These are phyloP conservation scores for Aphelocoma coerulescens DNA, from an alignment of 2,113 vertebrate genomes.

Conservation along the genomic window DNA sequence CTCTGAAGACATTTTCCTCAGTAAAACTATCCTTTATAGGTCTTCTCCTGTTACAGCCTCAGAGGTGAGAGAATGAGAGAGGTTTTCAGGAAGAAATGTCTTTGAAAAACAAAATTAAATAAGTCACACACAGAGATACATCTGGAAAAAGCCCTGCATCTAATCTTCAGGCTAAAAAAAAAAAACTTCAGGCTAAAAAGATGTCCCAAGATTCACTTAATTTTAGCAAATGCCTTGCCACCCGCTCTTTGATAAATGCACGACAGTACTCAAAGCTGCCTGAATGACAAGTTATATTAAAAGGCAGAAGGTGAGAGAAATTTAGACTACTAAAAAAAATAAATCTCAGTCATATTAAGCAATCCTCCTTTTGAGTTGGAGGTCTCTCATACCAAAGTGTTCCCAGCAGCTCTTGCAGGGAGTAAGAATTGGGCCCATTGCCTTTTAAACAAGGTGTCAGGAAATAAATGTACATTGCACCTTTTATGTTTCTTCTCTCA, in stretches of 20 bases:
- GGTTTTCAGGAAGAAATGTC: background rate
- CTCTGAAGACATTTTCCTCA: background rate
- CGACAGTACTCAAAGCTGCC: background rate
- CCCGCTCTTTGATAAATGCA: background rate
- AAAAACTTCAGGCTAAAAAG: background rate
- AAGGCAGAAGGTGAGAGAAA: background rate
- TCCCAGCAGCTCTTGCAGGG: background rate
- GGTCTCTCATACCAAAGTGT: background rate
- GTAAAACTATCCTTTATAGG: background rate
- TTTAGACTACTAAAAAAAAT: background rate
- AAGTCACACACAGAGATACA: background rate
- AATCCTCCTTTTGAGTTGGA: background rate
- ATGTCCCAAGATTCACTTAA: background rate
- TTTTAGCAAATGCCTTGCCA: background rate
- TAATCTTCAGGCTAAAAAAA: background rate
- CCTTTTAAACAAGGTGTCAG: background rate
- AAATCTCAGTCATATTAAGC: background rate
- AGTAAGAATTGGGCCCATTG: background rate
- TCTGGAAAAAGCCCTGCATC: background rate
- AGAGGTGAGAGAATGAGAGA: background rate
- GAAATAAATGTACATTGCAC: background rate
- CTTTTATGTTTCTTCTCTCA: slow-evolving; percentile 8
- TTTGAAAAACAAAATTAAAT: background rate
- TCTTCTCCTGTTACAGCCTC: background rate
- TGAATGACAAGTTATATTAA: background rate